Evolutionary conservation across 2,113 vertebrate species (phyloP), one percentile per base, ranked within the genome.

Genomic region (Tachysurus fulvidraco): DNA sequence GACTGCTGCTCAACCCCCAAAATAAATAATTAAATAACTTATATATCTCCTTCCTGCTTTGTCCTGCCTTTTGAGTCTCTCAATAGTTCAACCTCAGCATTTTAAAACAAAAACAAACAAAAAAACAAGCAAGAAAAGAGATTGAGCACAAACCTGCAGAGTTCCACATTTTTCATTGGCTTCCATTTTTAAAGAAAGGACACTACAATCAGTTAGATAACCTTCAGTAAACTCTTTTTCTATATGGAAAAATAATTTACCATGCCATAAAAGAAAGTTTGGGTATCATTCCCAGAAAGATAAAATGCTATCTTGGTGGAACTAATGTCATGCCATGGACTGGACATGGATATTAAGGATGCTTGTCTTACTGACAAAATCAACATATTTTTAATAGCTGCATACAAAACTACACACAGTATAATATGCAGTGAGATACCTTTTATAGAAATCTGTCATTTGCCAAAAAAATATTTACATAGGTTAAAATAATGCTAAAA

Each of bases 11-110:
- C 96, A 95, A 94, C 96, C 93, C 94, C 91, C 93, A 94, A 97
- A 97, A 99, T 99, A 98, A 98, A 99, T 98, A 97, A 99, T 99
- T 99, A 98, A 99, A 98, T 96, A 96, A 96, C 96, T 96, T 97
- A 96, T 96, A 94, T 96, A 95, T 96, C 93, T 93, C 92, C 92
- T 96, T 95, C 94, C 94, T 50, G 60, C 81, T 93, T 92, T 93
- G 90, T 90, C 86, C 46, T 89, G 92, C 90, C 95, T 96, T 96
- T 92, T 93, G 95, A 96, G 96, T 94, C 94, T 96, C 95, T 95
- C 95, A 96, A 96, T 36, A 98, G 96, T 96, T 97, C 96, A 97
- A 92, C 94, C 92, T 71, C 62, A 83, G 91, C 87, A 94, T 95
- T 94, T 92, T 46, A 88, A 94, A 94, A 92, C 93, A 36, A 36